Conservation (phyloP, 2,797 vertebrate genomes). For the Psittacula echo region DNA sequence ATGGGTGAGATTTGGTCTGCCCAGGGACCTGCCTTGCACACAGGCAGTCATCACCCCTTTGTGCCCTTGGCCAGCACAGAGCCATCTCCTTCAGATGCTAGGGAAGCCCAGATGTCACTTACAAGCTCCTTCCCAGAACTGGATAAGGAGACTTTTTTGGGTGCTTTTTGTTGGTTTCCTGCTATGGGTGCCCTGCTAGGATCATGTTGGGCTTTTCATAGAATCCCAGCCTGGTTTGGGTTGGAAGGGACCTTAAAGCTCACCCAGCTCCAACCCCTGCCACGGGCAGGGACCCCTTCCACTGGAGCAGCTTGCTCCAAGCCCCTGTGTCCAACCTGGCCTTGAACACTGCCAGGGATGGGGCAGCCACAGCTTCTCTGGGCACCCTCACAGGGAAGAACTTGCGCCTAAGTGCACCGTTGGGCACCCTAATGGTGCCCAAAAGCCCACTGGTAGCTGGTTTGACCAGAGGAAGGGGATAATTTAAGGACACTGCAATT, state of each 20-base stretch:
- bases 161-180: not conserved
- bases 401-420: not conserved
- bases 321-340: no score
- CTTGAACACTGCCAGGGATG: no score
- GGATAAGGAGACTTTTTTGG: not conserved
- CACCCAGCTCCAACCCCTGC: not conserved
- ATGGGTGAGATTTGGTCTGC: not conserved
- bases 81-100: not conserved
- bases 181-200: not conserved
- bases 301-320: no score
- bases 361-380: no score
- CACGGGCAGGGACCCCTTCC: no score
- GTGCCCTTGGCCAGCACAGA: not conserved
- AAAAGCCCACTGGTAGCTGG: not conserved
- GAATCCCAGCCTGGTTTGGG: no score
- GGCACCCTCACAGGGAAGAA: not conserved
- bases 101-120: not conserved
- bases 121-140: not conserved
- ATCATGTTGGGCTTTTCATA: not conserved
- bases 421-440: not conserved
- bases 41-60: no score
- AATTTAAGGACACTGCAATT: not conserved
- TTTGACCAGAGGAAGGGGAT: accelerated
- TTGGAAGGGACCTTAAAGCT: not conserved
- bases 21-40: not conserved